Base-by-base conservation (phyloP, 2,113 vertebrate genomes). In the Pelodiscus sinensis region DNA sequence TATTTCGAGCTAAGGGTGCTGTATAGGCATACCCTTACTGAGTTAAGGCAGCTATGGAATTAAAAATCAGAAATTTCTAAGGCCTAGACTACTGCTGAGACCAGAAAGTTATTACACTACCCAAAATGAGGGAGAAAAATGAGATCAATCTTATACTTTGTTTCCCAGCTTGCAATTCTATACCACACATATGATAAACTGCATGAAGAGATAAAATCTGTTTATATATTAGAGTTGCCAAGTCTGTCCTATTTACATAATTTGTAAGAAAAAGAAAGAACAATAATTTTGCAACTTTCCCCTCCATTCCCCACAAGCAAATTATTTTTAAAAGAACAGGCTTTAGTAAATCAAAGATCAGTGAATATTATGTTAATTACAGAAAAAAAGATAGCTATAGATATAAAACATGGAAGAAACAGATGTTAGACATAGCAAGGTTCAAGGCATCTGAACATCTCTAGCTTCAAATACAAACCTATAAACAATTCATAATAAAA, bases 391-490 rank as follows among this genome's bases (percentile, higher is more conserved):
- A 35, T 21, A 35, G 3, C 62, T 71, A 19, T 35, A 18, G 16
- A 19, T 35, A 35, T 19, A 71, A 35, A 86, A 55, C 58, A 84
- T 19, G 18, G 75, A 90, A 44, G 68, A 93, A 95, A 82, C 68
- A 92, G 73, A 8, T 75, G 84, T 9, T 75, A 79, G 82, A 94
- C 60, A 94, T 62, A 79, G 79, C 68, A 79, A 95, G 86, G 90
- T 89, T 94, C 92, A 94, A 71, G 81, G 89, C 13, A 38, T 54
- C 88, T 89, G 75, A 88, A 55, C 91, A 93, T 44, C 86, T 95
- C 87, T 88, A 94, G 60, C 81, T 92, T 94, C 94, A 96, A 91
- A 95, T 97, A 97, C 78, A 97, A 97, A 97, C 85, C 87, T 82
- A 51, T 84, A 94, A 88, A 95, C 90, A 92, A 90, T 79, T 83